A percentile compares a stretch with the other conserved stretches of the same genome.
phyloP scores from a whole-genome alignment of 2,888 invertebrate genomes.

The Tinea pellionella region DNA sequence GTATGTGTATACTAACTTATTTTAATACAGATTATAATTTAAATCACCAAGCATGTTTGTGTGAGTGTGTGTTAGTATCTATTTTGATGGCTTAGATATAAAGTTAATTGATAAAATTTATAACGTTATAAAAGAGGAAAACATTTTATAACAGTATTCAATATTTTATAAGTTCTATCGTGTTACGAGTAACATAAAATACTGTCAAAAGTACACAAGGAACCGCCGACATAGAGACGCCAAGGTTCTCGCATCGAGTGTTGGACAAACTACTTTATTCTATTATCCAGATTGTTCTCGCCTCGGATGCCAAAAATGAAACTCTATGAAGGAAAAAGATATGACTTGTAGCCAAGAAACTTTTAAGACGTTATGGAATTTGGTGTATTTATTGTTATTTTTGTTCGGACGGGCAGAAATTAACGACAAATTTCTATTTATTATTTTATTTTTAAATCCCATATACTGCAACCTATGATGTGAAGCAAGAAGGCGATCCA shows the following conservation, averaged over 20 bases:
- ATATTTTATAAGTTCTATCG: not conserved
- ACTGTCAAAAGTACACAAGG: slow-evolving; percentile 22
- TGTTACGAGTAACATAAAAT: slow-evolving; percentile 20
- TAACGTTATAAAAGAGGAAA: not conserved
- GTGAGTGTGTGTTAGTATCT: not conserved
- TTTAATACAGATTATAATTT: too few relatives aligned
- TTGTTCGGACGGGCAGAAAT: not conserved
- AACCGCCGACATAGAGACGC: slow-evolving; percentile 31
- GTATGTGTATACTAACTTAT: too few relatives aligned
- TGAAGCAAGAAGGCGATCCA: too few relatives aligned
- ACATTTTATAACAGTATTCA: not conserved
- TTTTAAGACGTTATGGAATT: slow-evolving; percentile 44
- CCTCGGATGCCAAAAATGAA: slow-evolving; percentile 54
- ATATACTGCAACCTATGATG: too few relatives aligned
- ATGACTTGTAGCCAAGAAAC: slow-evolving; percentile 56
- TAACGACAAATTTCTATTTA: not conserved
- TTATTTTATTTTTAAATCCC: too few relatives aligned
- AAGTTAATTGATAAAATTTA: not conserved
- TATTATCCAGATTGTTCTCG: slow-evolving; percentile 64
- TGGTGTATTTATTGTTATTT: not conserved
- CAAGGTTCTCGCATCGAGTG: slow-evolving; percentile 15
- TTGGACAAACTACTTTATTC: slow-evolving; percentile 40
- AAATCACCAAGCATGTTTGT: too few relatives aligned
- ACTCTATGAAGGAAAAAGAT: slow-evolving; percentile 41
- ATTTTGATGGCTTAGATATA: not conserved